Evolutionary conservation across 2,797 vertebrate species (phyloP).

Genomic region (Thunnus albacares): DNA sequence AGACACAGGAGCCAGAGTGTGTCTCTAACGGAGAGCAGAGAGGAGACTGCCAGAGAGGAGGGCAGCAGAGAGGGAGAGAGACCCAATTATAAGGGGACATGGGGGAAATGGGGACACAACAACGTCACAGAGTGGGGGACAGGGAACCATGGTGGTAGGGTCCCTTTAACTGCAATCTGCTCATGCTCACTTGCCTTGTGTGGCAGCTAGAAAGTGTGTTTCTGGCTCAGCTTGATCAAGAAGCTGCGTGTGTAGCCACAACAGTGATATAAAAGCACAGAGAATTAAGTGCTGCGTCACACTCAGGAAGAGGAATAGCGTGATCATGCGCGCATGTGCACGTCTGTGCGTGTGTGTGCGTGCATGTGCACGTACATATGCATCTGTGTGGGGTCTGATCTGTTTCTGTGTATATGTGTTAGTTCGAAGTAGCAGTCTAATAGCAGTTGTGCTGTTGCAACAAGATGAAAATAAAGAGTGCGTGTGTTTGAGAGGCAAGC

Average conservation of each 20-base stretch:
- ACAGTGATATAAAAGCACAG: conserved; percentile 86
- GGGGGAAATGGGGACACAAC: conserved; percentile 75
- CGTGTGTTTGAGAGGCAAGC: conserved; percentile 68
- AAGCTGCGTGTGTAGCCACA: conserved; percentile 90
- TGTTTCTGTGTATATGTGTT: conserved; percentile 62
- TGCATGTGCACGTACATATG: conserved; percentile 41
- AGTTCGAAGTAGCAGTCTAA: conserved; percentile 88
- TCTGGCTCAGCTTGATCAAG: conserved; percentile 88
- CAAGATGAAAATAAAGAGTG: conserved; percentile 80
- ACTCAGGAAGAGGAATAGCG: conserved; percentile 87
- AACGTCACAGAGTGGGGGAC: conserved; percentile 61
- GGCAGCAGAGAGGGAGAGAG: conserved; percentile 64
- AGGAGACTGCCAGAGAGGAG: conserved; percentile 61
- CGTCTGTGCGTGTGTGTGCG: conserved; percentile 44
- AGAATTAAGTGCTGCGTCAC: conserved; percentile 99
- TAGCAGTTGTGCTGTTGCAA: conserved; percentile 91
- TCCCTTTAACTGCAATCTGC: conserved; percentile 80
- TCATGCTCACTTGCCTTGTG: conserved; percentile 63
- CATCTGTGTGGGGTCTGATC: conserved; percentile 67
- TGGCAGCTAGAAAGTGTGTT: conserved; percentile 74
- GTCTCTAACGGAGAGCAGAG: conserved; percentile 64
- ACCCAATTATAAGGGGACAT: conserved; percentile 77
- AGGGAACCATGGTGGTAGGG: conserved; percentile 54
- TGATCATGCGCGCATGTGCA: conserved; percentile 59
- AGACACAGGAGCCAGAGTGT: conserved; percentile 73